phyloP scores from a whole-genome alignment of 2,888 invertebrate species.

The Heliothis peltigera region DNA sequence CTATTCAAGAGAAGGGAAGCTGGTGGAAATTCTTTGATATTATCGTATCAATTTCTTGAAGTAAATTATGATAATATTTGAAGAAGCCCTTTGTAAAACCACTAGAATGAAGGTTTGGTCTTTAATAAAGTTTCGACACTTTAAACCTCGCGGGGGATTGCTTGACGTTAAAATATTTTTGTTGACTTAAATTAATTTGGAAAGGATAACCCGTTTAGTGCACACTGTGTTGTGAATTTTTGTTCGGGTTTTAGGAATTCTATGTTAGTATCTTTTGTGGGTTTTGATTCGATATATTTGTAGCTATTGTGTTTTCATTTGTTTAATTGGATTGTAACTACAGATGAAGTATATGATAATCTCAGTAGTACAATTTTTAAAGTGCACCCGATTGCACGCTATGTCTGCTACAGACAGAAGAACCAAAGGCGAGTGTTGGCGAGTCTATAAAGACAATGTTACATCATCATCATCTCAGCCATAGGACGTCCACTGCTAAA shows the following conservation, averaged over 20 bases:
- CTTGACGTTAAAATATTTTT: slow-evolving; percentile 58
- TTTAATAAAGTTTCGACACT: slow-evolving; percentile 59
- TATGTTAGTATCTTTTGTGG: not conserved
- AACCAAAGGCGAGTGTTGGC: not conserved
- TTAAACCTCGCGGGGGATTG: slow-evolving; percentile 57
- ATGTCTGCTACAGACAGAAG: no score
- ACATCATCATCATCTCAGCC: no score
- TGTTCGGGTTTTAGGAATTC: slow-evolving; percentile 8
- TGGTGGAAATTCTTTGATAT: slow-evolving; percentile 38
- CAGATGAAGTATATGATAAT: not conserved
- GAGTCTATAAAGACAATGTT: not conserved
- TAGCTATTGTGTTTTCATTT: not conserved
- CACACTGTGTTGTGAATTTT: slow-evolving; percentile 14
- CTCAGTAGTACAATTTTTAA: no score
- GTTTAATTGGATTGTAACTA: not conserved
- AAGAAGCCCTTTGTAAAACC: slow-evolving; percentile 37
- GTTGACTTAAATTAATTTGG: slow-evolving; percentile 53
- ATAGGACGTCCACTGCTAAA: no score
- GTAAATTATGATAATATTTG: slow-evolving; percentile 55
- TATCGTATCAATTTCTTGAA: slow-evolving; percentile 55
- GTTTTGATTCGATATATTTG: not conserved
- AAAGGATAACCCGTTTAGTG: slow-evolving; percentile 46
- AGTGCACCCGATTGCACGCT: no score
- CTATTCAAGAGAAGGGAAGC: slow-evolving; percentile 41
- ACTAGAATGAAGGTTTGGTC: slow-evolving; percentile 50